Conservation (phyloP, 2,797 vertebrate species). For the Danio aesculapii region DNA sequence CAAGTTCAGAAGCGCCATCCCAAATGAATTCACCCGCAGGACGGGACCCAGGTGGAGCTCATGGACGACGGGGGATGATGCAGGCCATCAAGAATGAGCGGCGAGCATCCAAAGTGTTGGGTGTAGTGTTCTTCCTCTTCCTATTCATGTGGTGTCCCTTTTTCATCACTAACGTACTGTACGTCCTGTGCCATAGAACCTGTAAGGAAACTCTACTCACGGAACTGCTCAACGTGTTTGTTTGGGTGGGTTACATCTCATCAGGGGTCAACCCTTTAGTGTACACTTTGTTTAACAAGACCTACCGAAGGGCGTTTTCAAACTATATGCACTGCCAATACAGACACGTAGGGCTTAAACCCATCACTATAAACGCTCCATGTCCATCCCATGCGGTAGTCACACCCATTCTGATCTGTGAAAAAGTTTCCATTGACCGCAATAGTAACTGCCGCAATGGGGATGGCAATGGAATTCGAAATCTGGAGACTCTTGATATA, state of each 20-base stretch:
- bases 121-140: constrained; percentile 98
- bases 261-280: constrained; percentile 96
- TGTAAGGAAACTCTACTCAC: constrained; percentile 87
- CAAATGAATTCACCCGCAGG: constrained; percentile 87
- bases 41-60: constrained; percentile 77
- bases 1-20: constrained; percentile 83
- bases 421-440: constrained; percentile 70
- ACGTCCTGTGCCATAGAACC: constrained; percentile 87
- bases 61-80: constrained; percentile 93
- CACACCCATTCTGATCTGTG: constrained; percentile 72
- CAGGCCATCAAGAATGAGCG: constrained; percentile 97
- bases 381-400: constrained; percentile 74
- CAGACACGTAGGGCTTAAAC: constrained; percentile 63
- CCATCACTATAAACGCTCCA: constrained; percentile 53
- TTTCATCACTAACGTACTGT: constrained; percentile 97
- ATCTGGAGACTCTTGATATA: constrained; percentile 79
- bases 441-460: constrained; percentile 87
- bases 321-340: constrained; percentile 94
- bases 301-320: constrained; percentile 94
- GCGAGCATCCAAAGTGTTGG: constrained; percentile 96
- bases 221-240: constrained; percentile 95
- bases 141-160: constrained; percentile 99
- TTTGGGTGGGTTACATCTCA: constrained; percentile 98
- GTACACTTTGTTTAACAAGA: constrained; percentile 98
- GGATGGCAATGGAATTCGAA: constrained; percentile 74